These are phyloP conservation scores for Xylocampa areola DNA, from an alignment of 2,888 invertebrate genomes.

Conservation along the genomic window DNA sequence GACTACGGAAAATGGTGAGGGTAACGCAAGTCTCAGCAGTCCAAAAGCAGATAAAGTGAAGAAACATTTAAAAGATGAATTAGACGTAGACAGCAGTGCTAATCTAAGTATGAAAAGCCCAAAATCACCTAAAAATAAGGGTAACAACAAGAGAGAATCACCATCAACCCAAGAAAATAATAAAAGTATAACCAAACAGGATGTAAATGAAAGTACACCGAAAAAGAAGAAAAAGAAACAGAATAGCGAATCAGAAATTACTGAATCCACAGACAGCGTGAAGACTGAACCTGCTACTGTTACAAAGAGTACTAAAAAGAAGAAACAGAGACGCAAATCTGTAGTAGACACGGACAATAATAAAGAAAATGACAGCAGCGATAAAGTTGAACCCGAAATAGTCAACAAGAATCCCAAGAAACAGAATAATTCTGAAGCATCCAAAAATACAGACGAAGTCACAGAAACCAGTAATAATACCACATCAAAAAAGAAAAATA, in stretches of 20 bases:
- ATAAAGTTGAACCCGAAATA: conserved; percentile 3
- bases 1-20: conserved; percentile 69
- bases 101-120: conserved; percentile 46
- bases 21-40: conserved; percentile 60
- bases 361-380: conserved; percentile 29
- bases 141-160: conserved; percentile 40
- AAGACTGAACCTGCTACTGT: conserved; percentile 7
- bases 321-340: conserved; percentile 52
- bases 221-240: conserved; percentile 72
- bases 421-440: conserved; percentile 27
- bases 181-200: conserved; percentile 44
- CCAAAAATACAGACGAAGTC: conserved; percentile 12
- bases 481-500: conserved; percentile 59
- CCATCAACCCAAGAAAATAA: conserved; percentile 36
- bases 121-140: conserved; percentile 51
- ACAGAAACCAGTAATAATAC: conserved; percentile 19
- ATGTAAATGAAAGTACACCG: conserved; percentile 64
- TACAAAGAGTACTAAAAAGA: conserved; percentile 55
- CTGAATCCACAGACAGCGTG: conserved; percentile 18
- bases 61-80: conserved; percentile 78
- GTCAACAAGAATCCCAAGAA: conserved; percentile 30
- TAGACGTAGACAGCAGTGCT: conserved; percentile 63
- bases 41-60: conserved; percentile 83
- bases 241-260: conserved; percentile 39
- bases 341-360: conserved; percentile 16